Conservation (phyloP, 2,113 vertebrate genomes). For the Eonycteris spelaea region DNA sequence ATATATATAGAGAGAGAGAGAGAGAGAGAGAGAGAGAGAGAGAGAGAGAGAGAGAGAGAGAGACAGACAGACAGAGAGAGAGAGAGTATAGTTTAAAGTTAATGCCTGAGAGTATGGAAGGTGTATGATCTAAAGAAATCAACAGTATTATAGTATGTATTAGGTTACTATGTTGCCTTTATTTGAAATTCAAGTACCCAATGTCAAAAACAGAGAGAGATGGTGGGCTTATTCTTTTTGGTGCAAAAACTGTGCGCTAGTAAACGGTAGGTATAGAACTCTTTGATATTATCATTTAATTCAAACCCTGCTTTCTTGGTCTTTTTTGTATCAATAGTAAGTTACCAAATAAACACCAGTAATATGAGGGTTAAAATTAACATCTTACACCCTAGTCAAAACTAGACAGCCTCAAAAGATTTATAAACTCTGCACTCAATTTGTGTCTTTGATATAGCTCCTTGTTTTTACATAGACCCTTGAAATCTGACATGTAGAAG, state of each 20-base stretch:
- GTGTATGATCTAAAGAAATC: not conserved
- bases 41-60: too few species aligned
- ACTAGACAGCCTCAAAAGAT: not conserved
- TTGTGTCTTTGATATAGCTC: not conserved
- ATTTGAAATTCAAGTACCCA: not conserved
- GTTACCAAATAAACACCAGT: not conserved
- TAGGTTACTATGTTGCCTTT: constrained; percentile 1
- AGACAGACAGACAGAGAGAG: too few species aligned
- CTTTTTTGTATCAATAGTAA: not conserved
- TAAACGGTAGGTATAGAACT: not conserved
- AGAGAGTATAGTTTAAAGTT: not conserved
- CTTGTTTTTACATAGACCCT: not conserved
- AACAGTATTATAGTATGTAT: not conserved
- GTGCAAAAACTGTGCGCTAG: not conserved
- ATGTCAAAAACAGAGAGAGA: not conserved
- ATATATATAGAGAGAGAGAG: too few species aligned
- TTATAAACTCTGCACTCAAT: not conserved
- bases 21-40: too few species aligned
- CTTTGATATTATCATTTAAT: not conserved
- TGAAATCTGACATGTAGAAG: not conserved
- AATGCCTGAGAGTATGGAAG: not conserved
- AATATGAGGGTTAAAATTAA: not conserved
- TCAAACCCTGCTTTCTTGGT: not conserved
- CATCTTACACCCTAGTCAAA: not conserved
- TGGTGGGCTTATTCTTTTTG: not conserved